Evolutionary conservation across 2,888 invertebrate species (phyloP), one percentile per base, ranked within the genome.

Genomic region (Allolobophora icterica): DNA sequence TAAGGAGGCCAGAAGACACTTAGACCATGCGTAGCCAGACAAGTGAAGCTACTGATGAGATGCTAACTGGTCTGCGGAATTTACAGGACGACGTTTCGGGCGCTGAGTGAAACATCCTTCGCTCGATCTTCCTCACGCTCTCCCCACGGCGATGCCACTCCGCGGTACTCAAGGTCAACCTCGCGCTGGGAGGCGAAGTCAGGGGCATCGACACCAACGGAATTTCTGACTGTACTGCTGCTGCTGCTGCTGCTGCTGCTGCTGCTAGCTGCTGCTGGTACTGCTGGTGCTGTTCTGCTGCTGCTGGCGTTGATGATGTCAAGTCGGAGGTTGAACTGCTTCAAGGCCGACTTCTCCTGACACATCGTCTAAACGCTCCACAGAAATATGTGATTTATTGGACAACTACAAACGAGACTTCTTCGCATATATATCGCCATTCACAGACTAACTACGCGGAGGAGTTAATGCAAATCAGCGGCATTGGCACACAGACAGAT

Each of bases 131-230:
- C 71, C n/a, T n/a, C 71, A 11, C n/a, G 0, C n/a, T 5, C 30
- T 30, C 71, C n/a, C 71, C n/a, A 11, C 30, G 71, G 71, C 30
- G 71, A n/a, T 71, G 8, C 71, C 71, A 71, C 71, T 71, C 71
- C n/a, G 71, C 71, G 71, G 71, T 0, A 11, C 71, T 71, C 71
- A 71, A 71, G 71, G 71, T 71, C 71, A 71, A n/a, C 30, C 71
- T 71, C 71, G n/a, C 30, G 71, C 71, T 71, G 71, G 71, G 71
- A 71, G 71, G 71, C n/a, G n/a, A 71, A 71, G 71, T 71, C 71
- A 71, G 71, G 13, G n/a, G 71, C 71, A 71, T 71, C 71, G 71
- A 71, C 71, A 71, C 71, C 71, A n/a, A 71, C 71, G n/a, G 71
- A 71, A 71, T 71, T 30, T 71, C 71, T 6, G 21, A 24, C 52